Base-by-base conservation (phyloP, 37 sponge, comb jelly and placozoan species). In the Cladorhizidae sp. region DNA sequence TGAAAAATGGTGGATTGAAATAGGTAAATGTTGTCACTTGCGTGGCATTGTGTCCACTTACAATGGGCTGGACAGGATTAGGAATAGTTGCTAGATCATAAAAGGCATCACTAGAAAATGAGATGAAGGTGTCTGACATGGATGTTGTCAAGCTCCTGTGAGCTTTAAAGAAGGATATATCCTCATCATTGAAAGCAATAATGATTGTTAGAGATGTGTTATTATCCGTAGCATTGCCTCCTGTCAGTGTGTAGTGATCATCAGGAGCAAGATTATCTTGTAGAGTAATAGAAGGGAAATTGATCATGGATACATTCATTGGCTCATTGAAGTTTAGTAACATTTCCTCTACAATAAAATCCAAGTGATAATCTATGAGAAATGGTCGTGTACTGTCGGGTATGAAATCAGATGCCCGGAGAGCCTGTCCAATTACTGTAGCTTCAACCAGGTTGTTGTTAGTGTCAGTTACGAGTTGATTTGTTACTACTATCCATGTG, bases 301-400 rank as follows among this genome's bases (percentile, higher is more conserved):
- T 64, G 5, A 92, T 83, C 32, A 83, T 40, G 18, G 86, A 73
- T 17, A 78, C 54, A 45, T 93, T 89, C 32, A 96, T 86, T 6
- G 96, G 96, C 64, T 96, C 96, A 55, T 90, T 82, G 73, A 96
- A 96, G 35, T 68, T 58, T 3, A 96, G 85, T 3, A 91, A 87
- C 40, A 93, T 78, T 59, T 80, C 79, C 73, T 87, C 93, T 25
- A 55, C 51, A 59, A 96, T 90, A 58, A 96, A 87, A 42, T 96
- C 88, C 51, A 96, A 52, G 57, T 83, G 81, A 70, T 86, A 96
- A 28, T 71, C 75, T 3, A 90, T 17, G 20, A 96, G 73, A 21
- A 67, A 45, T 14, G 96, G 96, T 28, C 81, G 56, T 32, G 93
- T 93, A 0, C 72, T 86, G 50, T 96, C 96, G 23, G 87, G 64